A percentile compares a stretch with the other conserved stretches of the same genome.
These are phyloP conservation scores for Brenthis daphne DNA, from an alignment of 2,888 invertebrate species.

Conservation along the genomic window DNA sequence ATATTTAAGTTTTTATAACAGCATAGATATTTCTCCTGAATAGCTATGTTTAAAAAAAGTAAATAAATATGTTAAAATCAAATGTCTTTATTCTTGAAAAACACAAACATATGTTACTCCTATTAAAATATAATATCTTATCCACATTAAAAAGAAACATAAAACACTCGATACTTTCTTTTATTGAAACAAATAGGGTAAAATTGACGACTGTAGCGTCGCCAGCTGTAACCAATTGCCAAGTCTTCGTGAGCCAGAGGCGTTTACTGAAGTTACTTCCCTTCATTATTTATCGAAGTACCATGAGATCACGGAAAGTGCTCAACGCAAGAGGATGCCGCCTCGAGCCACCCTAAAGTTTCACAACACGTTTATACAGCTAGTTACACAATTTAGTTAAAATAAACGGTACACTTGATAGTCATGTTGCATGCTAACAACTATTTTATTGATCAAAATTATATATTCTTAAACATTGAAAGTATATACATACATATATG, in stretches of 20 bases:
- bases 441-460: too few species aligned
- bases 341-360: conserved; percentile 13
- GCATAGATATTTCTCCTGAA: too few species aligned
- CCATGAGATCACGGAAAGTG: conserved; percentile 43
- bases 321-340: neutral
- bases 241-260: conserved; percentile 60
- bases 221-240: conserved; percentile 75
- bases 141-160: neutral
- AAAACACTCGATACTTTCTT: neutral
- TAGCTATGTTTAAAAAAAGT: too few species aligned
- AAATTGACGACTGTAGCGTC: conserved; percentile 43
- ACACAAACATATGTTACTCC: too few species aligned
- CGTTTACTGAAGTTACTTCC: conserved; percentile 63
- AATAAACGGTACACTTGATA: neutral
- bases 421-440: neutral
- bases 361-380: neutral
- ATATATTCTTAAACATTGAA: too few species aligned
- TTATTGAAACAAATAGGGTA: conserved; percentile 4
- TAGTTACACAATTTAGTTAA: conserved; percentile 1
- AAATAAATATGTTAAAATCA: too few species aligned
- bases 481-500: too few species aligned
- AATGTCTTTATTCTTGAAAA: too few species aligned
- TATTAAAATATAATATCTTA: neutral
- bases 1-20: neutral
- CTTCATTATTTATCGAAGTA: conserved; percentile 72